phyloP scores from a whole-genome alignment of 2,113 vertebrate species.

The Protobothrops flavoviridis region DNA sequence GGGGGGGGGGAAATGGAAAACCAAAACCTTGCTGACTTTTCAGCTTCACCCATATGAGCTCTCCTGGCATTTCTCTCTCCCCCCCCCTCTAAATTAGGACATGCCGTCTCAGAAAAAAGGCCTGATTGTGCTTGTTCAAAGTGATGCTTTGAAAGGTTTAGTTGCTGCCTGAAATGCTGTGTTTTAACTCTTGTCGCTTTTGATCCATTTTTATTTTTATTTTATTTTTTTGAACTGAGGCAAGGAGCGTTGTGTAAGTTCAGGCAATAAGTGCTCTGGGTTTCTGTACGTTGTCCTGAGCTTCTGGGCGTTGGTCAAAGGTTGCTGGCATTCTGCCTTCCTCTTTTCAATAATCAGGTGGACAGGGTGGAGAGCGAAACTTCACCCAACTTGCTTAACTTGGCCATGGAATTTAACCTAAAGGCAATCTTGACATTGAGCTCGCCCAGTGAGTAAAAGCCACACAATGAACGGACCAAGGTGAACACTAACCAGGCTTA shows the following conservation, averaged over 20 bases:
- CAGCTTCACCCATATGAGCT: background rate
- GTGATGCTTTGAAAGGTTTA: background rate
- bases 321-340: background rate
- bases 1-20: background rate
- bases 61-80: no score
- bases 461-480: background rate
- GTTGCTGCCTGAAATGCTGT: background rate
- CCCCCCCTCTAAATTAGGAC: background rate
- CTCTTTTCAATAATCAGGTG: background rate
- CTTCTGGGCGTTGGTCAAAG: background rate
- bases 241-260: background rate
- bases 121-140: background rate
- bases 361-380: background rate
- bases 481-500: background rate
- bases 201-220: background rate
- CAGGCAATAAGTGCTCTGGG: background rate
- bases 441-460: background rate
- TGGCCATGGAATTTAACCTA: background rate
- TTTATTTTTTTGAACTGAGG: background rate
- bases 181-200: background rate
- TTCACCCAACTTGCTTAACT: background rate
- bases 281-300: background rate
- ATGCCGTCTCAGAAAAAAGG: background rate
- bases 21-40: slow-evolving; percentile 14
- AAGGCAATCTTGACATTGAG: background rate